These are phyloP conservation scores for Dermatemys mawii DNA, from an alignment of 2,113 vertebrate species.

Conservation along the genomic window DNA sequence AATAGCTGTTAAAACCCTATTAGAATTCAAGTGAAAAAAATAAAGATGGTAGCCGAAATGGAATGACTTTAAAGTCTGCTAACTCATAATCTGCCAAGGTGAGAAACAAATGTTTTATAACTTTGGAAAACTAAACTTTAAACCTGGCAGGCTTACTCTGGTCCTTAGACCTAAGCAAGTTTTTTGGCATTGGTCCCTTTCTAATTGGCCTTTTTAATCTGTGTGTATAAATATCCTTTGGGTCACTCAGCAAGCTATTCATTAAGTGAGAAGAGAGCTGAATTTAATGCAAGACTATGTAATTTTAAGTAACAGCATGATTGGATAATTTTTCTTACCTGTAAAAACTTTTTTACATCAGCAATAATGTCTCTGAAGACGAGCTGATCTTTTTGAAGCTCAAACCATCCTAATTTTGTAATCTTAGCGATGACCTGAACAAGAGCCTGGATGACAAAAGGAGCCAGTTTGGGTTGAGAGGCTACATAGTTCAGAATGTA, in stretches of 20 bases:
- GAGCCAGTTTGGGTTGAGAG: constrained; percentile 68
- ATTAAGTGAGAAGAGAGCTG: not conserved
- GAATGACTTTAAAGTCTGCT: not conserved
- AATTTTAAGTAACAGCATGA: not conserved
- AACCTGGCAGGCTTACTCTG: not conserved
- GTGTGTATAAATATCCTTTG: not conserved
- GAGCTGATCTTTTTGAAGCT: constrained; percentile 76
- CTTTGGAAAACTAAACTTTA: not conserved
- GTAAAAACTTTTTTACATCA: constrained; percentile 74
- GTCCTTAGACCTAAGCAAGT: fast-evolving
- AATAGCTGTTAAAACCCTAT: not conserved
- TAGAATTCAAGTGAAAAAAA: not conserved
- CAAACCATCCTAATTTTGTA: constrained; percentile 75
- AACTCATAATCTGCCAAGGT: not conserved
- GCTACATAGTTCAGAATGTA: constrained; percentile 75
- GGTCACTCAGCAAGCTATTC: not conserved
- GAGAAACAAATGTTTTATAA: not conserved
- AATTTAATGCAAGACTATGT: not conserved
- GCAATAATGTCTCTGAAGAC: constrained; percentile 76
- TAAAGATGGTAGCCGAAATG: not conserved
- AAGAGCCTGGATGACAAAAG: constrained; percentile 79
- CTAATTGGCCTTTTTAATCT: not conserved
- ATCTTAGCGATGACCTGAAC: constrained; percentile 76
- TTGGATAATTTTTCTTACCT: constrained; percentile 61
- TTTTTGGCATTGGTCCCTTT: not conserved